These are phyloP conservation scores for Antrozous pallidus DNA, from an alignment of 2,797 vertebrate genomes.

Conservation along the genomic window DNA sequence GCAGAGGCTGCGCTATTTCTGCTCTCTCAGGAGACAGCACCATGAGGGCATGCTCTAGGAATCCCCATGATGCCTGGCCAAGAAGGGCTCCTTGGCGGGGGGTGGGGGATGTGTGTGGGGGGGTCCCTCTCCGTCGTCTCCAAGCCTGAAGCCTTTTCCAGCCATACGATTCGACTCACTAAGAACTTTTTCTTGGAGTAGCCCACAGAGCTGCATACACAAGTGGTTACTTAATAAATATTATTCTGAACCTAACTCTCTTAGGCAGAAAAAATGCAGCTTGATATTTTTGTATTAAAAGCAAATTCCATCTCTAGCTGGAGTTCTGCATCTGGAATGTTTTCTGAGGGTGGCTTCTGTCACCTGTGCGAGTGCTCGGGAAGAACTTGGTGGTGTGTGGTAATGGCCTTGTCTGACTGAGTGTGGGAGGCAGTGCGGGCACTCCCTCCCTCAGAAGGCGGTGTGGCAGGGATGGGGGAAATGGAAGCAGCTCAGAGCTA, in stretches of 20 bases:
- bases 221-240: constrained; percentile 56
- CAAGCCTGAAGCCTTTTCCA: background rate
- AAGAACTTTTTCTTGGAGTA: constrained; percentile 34
- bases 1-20: constrained; percentile 4
- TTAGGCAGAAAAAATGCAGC: constrained; percentile 54
- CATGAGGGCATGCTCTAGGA: background rate
- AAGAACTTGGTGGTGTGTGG: background rate
- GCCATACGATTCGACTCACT: background rate
- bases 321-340: constrained; percentile 58
- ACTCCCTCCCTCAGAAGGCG: background rate
- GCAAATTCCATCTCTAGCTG: constrained; percentile 67
- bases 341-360: background rate
- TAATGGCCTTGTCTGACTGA: background rate
- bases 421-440: background rate
- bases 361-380: background rate
- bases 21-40: background rate
- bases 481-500: background rate
- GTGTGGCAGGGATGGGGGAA: background rate
- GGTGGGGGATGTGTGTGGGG: no score
- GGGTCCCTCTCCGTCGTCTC: background rate
- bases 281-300: constrained; percentile 65
- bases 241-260: constrained; percentile 54
- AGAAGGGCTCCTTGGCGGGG: background rate
- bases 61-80: background rate
- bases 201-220: background rate